Conservation (phyloP, 1,140 invertebrate species). For the Cydia fagiglandana region DNA sequence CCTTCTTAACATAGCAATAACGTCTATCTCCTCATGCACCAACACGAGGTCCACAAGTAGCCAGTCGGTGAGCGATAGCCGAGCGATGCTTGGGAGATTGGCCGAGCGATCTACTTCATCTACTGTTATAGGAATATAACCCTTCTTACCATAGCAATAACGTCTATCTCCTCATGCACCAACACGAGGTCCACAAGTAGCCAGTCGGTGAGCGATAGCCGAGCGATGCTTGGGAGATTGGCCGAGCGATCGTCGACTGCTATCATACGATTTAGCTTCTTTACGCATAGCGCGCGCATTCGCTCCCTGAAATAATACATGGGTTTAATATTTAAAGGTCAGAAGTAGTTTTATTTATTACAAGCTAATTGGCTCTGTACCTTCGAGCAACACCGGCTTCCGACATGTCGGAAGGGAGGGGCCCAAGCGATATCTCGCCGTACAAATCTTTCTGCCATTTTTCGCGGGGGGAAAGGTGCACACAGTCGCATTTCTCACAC, state of each 20-base stretch:
- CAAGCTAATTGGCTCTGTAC: no score
- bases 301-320: slow-evolving; percentile 48
- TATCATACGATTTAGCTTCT: slow-evolving; percentile 59
- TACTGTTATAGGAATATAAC: not conserved
- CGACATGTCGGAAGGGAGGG: no score
- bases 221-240: slow-evolving; percentile 46
- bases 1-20: slow-evolving; percentile 55
- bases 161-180: slow-evolving; percentile 62
- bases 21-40: slow-evolving; percentile 62
- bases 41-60: slow-evolving; percentile 62
- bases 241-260: slow-evolving; percentile 48
- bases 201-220: slow-evolving; percentile 64
- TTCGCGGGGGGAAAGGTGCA: no score
- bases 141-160: slow-evolving; percentile 55
- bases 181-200: slow-evolving; percentile 62
- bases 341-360: no score
- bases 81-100: not conserved
- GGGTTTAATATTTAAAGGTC: no score
- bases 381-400: no score
- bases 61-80: slow-evolving; percentile 62
- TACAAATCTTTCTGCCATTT: no score
- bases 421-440: no score
- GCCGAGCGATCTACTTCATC: no score
- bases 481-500: no score
- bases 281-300: slow-evolving; percentile 59